Base-by-base conservation (phyloP, 2,113 vertebrate genomes). In the Hemiscyllium ocellatum region DNA sequence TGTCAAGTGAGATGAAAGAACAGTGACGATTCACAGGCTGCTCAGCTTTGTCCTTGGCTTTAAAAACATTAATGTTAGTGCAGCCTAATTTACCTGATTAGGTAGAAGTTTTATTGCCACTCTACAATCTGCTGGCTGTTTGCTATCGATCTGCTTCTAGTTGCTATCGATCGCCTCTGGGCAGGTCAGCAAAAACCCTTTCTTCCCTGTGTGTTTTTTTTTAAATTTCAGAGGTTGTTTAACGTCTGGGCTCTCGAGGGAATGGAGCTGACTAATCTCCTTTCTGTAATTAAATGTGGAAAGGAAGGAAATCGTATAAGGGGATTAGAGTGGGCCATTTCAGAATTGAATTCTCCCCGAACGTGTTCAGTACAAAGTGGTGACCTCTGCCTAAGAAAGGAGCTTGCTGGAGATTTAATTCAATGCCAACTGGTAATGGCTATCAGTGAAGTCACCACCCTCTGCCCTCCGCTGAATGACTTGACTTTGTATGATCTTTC, bases 201-300 rank as follows among this genome's bases (percentile, higher is more conserved):
- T 97, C 97, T 97, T 96, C 96, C 97, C 94, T 72, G 68, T 95
- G 93, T 97, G 26, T 97, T 96, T 96, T 97, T 96, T 96, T 97
- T 98, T 97, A 97, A 97, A 98, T 98, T 98, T 97, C 96, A 95
- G 97, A 97, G 97, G 97, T 97, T 97, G 97, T 97, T 94, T 96
- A 95, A 68, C 29, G 70, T 69, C 68, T 66, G 96, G 96, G 96
- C 96, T 98, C 98, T 97, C 97, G 78, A 72, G 97, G 97, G 98
- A 97, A 96, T 94, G 80, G 50, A 96, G 96, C 97, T 97, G 97
- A 97, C 97, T 99, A 99, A 99, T 99, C 98, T 98, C 98, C 96
- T 98, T 98, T 98, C 98, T 97, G 97, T 99, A 99, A 99, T 99
- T 99, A 99, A 98, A 98, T 97, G 96, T 90, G 95, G 96, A 97